Base-by-base conservation (phyloP, 2,797 vertebrate species). In the Sparidentex hasta region DNA sequence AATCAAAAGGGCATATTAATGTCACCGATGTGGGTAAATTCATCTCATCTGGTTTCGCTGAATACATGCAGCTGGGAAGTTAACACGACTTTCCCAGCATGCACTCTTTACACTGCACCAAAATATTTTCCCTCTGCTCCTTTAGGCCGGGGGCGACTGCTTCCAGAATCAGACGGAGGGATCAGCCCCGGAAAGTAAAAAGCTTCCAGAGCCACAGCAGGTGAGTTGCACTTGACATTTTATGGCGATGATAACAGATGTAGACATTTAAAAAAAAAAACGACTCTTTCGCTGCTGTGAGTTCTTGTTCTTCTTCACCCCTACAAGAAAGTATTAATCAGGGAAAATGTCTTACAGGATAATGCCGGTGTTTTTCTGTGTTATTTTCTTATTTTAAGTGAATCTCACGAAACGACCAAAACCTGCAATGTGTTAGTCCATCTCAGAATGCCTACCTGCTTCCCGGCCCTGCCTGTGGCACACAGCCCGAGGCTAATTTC, bases 81-180 rank as follows among this genome's bases (percentile, higher is more conserved):
- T 62, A 51, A 65, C 11, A 33, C 20, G 48, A 51, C 54, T 65
- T 65, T 27, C 65, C 47, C 59, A 68, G 61, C 56, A 27, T 71
- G 80, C 5, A 20, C 16, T 48, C 23, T 58, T 47, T 29, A 9
- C 47, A 38, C 54, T 33, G 70, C 2, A 38, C 52, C 61, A 18
- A 78, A 23, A 56, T 69, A 12, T 79, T 61, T 68, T 76, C 33
- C 27, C 52, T 82, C 44, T 71, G 1, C 29, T 73, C 71, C 59
- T 50, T 51, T 48, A 96, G 95, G 83, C 88, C n/a, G 94, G 92
- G 12, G 84, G 77, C 29, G 77, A 88, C 68, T 96, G 95, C 76
- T 94, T 83, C 78, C 93, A 94, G 71, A 96, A 95, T 84, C 93
- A 94, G 87, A 95, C 93, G 58, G 90, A 91, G 83, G 91, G 92